A percentile compares a stretch with the other conserved stretches of the same genome.
Conservation (phyloP, 2,113 vertebrate genomes). For the Gracilinanus agilis region DNA sequence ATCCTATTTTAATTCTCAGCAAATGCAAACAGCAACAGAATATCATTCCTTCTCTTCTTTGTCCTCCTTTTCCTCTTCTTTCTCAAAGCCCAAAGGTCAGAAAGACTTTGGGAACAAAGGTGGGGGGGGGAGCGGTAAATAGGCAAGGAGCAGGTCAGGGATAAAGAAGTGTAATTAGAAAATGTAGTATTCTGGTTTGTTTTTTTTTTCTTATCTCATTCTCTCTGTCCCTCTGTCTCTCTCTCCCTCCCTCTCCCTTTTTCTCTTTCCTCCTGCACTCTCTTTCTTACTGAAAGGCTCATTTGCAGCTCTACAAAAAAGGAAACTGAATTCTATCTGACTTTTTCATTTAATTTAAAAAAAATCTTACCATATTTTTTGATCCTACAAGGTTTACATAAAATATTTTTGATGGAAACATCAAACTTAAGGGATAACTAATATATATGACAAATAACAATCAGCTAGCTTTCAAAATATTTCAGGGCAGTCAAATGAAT, state of each 20-base stretch:
- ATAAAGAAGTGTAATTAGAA: background rate
- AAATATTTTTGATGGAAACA: slow-evolving; percentile 43
- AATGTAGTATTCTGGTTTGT: background rate
- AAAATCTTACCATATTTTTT: slow-evolving; percentile 14
- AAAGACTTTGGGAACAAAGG: background rate
- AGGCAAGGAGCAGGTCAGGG: background rate
- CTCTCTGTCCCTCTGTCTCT: too few relatives aligned
- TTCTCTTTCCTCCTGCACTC: too few relatives aligned
- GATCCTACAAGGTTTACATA: slow-evolving; percentile 48
- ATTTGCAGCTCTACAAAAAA: background rate
- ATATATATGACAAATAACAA: slow-evolving; percentile 37
- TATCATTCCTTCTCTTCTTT: background rate
- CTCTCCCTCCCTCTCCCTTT: too few relatives aligned
- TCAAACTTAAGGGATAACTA: slow-evolving; percentile 48
- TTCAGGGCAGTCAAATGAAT: slow-evolving; percentile 61
- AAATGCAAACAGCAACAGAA: background rate
- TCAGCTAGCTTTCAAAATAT: slow-evolving; percentile 48
- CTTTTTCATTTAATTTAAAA: slow-evolving; percentile 37
- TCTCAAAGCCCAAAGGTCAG: background rate
- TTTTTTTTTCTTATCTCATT: background rate
- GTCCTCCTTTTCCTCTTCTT: background rate
- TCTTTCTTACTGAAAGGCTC: background rate
- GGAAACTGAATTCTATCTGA: background rate
- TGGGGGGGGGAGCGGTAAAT: too few relatives aligned
- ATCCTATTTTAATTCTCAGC: background rate